A percentile compares a stretch with the other conserved stretches of the same genome.
Evolutionary conservation across 1,140 invertebrate species (phyloP).

Genomic region (Drosophila nannoptera): DNA sequence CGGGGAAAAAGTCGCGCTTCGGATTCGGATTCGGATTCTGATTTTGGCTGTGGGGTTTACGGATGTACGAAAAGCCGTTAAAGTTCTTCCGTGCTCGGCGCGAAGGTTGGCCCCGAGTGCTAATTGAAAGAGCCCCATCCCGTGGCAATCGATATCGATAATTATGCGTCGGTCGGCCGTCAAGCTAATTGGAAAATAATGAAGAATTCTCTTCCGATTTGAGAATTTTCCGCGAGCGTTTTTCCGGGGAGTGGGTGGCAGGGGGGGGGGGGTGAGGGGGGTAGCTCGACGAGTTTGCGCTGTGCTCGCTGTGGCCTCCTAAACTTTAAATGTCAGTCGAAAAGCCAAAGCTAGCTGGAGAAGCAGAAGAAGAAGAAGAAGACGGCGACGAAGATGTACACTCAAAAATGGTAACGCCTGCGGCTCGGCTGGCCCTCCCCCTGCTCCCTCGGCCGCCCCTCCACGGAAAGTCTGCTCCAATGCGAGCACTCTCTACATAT

Average conservation of each 20-base stretch:
- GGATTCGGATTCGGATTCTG: too few species aligned
- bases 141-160: too few species aligned
- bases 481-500: too few species aligned
- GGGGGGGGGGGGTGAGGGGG: too few species aligned
- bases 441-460: too few species aligned
- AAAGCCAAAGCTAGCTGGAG: constrained; percentile 19
- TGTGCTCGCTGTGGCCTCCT: constrained; percentile 52
- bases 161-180: too few species aligned
- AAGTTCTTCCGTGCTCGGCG: constrained; percentile 54
- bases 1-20: constrained; percentile 37
- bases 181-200: constrained; percentile 48
- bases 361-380: neutral
- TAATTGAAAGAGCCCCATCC: too few species aligned
- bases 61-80: neutral
- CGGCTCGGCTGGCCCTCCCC: neutral
- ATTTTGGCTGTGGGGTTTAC: too few species aligned
- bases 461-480: too few species aligned
- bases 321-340: constrained; percentile 74
- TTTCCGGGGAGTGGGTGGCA: too few species aligned
- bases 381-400: constrained; percentile 15
- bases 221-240: neutral
- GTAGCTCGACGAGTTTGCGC: too few species aligned
- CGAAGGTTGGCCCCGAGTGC: too few species aligned
- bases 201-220: neutral
- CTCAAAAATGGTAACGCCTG: constrained; percentile 33